Conservation (phyloP, 2,888 invertebrate genomes). For the Coremacera marginata region DNA sequence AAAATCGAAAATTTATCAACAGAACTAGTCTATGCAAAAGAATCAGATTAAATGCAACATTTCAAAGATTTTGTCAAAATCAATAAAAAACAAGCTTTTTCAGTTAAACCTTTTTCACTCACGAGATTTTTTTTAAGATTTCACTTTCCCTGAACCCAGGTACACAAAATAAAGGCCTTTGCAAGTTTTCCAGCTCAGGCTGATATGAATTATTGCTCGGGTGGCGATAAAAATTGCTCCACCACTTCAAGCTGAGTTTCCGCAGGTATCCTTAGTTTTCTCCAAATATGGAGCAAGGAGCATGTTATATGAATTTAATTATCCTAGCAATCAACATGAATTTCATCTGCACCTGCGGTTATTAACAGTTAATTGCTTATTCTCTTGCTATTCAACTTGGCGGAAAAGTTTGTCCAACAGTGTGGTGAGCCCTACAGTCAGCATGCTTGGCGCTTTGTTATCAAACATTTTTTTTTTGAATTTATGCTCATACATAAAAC, state of each 20-base stretch:
- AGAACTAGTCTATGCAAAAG: neutral
- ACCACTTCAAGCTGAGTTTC: neutral
- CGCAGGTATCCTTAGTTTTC: neutral
- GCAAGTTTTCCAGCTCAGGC: no score
- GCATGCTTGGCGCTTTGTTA: no score
- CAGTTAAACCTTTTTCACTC: no score
- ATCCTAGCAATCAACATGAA: conserved; percentile 59
- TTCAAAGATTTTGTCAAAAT: no score
- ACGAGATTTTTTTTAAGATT: no score
- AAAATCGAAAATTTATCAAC: conserved; percentile 12
- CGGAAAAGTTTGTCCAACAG: neutral
- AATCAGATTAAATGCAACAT: neutral
- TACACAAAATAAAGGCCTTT: no score
- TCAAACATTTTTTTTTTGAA: no score
- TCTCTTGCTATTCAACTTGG: conserved; percentile 4
- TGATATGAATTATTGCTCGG: no score
- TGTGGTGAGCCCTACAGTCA: neutral
- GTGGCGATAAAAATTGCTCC: no score
- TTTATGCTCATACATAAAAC: no score
- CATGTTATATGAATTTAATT: conserved; percentile 63
- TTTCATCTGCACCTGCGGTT: conserved; percentile 55
- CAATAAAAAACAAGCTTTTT: no score
- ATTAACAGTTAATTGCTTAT: conserved; percentile 56
- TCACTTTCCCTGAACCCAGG: no score
- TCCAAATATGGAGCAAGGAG: conserved; percentile 36